These are phyloP conservation scores for Leptarthrus brevirostris DNA, from an alignment of 2,888 invertebrate genomes.

Conservation along the genomic window DNA sequence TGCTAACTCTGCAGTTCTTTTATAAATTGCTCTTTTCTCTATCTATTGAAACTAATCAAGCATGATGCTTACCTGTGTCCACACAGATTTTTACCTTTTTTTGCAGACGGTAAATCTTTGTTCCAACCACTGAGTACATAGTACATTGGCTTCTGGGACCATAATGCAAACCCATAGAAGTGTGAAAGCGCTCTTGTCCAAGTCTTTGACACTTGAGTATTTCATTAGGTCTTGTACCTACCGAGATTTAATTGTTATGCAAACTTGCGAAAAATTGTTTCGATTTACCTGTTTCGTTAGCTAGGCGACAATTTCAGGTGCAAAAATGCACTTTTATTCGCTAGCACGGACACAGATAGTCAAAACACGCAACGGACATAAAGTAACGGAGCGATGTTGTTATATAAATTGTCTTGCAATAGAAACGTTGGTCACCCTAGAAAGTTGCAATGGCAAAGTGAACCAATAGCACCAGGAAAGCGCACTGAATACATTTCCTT, in stretches of 20 bases:
- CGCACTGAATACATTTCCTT: too few relatives aligned
- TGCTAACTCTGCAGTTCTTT: conserved; percentile 17
- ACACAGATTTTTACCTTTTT: conserved; percentile 21
- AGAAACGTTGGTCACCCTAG: too few relatives aligned
- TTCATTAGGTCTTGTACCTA: neutral
- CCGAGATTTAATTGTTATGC: conserved; percentile 8
- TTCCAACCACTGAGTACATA: too few relatives aligned
- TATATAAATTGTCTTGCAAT: too few relatives aligned
- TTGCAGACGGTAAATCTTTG: neutral
- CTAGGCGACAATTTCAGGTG: too few relatives aligned
- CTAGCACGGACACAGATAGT: neutral
- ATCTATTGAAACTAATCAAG: conserved; percentile 15
- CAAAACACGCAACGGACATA: neutral
- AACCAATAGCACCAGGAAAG: too few relatives aligned
- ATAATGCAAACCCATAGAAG: conserved; percentile 19
- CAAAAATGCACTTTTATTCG: neutral
- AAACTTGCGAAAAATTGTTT: conserved; percentile 16
- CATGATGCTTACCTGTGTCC: conserved; percentile 23
- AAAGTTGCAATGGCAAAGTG: too few relatives aligned
- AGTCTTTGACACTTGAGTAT: neutral
- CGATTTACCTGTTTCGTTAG: too few relatives aligned
- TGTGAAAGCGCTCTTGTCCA: conserved; percentile 10
- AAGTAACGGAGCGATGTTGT: too few relatives aligned
- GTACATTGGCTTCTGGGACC: conserved; percentile 15
- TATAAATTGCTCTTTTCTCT: conserved; percentile 26